Conservation (phyloP, 2,797 vertebrate species). For the Caiman crocodilus region DNA sequence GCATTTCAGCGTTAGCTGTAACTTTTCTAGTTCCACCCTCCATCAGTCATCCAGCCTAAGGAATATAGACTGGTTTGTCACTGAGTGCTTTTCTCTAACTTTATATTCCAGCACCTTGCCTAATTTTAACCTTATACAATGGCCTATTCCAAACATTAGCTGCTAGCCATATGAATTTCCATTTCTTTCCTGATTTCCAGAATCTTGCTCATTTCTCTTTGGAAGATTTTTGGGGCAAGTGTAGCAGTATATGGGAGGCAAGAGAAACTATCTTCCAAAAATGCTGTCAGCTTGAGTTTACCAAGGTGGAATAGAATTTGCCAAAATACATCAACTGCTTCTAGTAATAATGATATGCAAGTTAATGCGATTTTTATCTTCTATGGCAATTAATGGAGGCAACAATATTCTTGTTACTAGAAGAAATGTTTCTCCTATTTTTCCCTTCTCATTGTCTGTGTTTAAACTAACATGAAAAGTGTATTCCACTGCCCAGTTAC, state of each 20-base stretch:
- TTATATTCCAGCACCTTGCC: background rate
- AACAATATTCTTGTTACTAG: background rate
- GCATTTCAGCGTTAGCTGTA: background rate
- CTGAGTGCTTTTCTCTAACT: background rate
- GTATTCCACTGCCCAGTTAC: background rate
- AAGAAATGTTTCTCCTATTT: background rate
- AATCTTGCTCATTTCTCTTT: background rate
- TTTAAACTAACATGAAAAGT: background rate
- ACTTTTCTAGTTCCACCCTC: background rate
- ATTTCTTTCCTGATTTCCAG: background rate
- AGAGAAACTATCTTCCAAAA: background rate
- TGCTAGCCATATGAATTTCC: background rate
- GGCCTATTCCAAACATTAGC: background rate
- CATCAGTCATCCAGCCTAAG: background rate
- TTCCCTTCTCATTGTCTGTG: background rate
- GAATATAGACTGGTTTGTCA: background rate
- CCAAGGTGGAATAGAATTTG: background rate
- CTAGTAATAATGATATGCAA: background rate
- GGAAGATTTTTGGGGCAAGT: background rate
- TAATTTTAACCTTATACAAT: background rate
- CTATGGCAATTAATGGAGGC: background rate
- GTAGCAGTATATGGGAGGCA: background rate
- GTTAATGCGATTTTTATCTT: background rate
- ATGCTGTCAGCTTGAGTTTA: background rate
- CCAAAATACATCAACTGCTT: background rate